Base-by-base conservation (phyloP, 2,888 invertebrate species). In the Zaprionus bogoriensis region DNA sequence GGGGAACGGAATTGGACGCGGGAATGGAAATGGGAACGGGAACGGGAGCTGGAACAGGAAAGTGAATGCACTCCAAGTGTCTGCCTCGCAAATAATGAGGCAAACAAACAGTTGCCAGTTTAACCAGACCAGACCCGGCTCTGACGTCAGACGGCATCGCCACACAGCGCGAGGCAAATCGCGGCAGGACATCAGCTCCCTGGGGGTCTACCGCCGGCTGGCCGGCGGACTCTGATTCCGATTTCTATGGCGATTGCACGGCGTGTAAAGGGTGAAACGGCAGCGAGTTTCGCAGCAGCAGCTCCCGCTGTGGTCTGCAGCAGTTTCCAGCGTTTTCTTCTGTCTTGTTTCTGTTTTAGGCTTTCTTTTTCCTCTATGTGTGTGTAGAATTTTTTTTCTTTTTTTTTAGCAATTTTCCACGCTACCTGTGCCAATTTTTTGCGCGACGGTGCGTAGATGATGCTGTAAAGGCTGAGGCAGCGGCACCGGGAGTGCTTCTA, bases 341-440 rank as follows among this genome's bases (percentile, higher is more conserved):
- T 52, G 12, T 57, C 12, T 25, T 32, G n/a, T 44, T 44, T 25
- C 32, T 17, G 20, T 39, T 28, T 4, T 30, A 32, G 27, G 10
- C 27, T 50, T 39, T 28, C 28, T 55, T 46, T 65, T 32, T 46
- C 55, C 23, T 55, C 27, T 45, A 30, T 61, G 14, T 28, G 14
- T 10, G 3, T 10, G 5, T 64, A 38, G n/a, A n/a, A n/a, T 61
- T 14, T 41, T 28, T 55, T 19, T 30, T 38, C 58, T 52, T 63
- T 69, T 81, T 73, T 87, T 82, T 83, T 67, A 64, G 47, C 62
- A 77, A 87, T 87, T 85, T 79, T 85, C 52, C 75, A 87, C 74
- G 89, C 87, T 88, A 88, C 88, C 88, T 88, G 89, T 89, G 74
- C 73, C 51, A 75, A 88, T 88, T 88, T 84, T 88, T 86, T 74